Evolutionary conservation across 1,140 invertebrate genomes (phyloP).

Genomic region (Zeugodacus cucurbitae): DNA sequence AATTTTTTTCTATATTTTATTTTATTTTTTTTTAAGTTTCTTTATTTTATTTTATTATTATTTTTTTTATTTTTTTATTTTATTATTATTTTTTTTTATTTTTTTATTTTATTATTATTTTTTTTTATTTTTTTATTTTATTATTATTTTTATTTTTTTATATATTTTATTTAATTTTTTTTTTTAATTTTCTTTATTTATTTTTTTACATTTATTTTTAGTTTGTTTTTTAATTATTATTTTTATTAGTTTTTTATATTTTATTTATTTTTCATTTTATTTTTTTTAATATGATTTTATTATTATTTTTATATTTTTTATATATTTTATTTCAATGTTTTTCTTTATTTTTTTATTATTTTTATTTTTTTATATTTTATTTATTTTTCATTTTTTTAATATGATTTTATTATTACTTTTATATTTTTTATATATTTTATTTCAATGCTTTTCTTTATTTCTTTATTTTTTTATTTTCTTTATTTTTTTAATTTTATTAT

Average conservation of each 20-base stretch:
- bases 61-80: neutral
- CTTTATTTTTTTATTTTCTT: neutral
- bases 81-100: neutral
- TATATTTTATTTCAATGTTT: neutral
- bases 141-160: neutral
- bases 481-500: neutral
- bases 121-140: neutral
- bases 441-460: no score
- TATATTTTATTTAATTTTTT: no score
- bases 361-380: neutral
- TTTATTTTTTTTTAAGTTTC: neutral
- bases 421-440: neutral
- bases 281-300: no score
- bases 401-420: neutral
- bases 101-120: no score
- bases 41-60: neutral
- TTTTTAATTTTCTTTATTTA: neutral
- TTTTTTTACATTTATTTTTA: neutral
- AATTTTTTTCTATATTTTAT: neutral
- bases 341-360: neutral
- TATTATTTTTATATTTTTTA: no score
- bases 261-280: neutral
- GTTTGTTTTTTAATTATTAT: no score
- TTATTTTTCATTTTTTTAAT: neutral
- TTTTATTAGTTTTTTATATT: neutral